Conservation (phyloP, 2,888 invertebrate species). For the Rhorus exstirpatorius region DNA sequence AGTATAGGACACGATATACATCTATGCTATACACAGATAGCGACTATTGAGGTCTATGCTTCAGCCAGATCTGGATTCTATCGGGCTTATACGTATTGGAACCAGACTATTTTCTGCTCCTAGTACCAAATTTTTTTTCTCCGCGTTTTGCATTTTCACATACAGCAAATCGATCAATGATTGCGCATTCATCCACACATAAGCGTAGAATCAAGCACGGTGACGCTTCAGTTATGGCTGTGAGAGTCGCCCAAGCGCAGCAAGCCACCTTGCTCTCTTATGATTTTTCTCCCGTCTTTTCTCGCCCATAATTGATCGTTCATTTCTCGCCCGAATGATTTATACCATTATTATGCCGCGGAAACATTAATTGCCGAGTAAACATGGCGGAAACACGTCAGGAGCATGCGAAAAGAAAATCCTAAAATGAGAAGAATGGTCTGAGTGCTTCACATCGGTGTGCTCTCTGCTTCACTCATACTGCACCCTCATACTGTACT, state of each 20-base stretch:
- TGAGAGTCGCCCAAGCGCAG: constrained; percentile 4
- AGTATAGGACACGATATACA: background rate
- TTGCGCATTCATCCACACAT: constrained; percentile 6
- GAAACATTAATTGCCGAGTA: constrained; percentile 83
- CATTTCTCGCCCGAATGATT: constrained; percentile 77
- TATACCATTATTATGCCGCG: constrained; percentile 79
- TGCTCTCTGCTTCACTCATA: constrained; percentile 18
- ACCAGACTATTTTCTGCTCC: background rate
- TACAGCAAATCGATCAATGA: constrained; percentile 7
- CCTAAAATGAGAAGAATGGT: constrained; percentile 57
- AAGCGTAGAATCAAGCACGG: constrained; percentile 8
- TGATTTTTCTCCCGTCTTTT: background rate
- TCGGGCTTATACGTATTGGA: background rate
- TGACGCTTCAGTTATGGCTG: background rate
- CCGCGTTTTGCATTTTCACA: constrained; percentile 1
- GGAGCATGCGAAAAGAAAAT: constrained; percentile 79
- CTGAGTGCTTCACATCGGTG: constrained; percentile 34
- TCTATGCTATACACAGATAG: background rate
- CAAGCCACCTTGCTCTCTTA: background rate
- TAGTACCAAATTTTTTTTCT: background rate
- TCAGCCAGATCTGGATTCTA: background rate
- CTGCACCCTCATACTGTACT: constrained; percentile 15
- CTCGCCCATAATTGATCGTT: constrained; percentile 62
- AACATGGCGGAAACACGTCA: constrained; percentile 83
- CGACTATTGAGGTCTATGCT: background rate